phyloP scores from a whole-genome alignment of 2,797 vertebrate species.

The Eulemur rubriventer region DNA sequence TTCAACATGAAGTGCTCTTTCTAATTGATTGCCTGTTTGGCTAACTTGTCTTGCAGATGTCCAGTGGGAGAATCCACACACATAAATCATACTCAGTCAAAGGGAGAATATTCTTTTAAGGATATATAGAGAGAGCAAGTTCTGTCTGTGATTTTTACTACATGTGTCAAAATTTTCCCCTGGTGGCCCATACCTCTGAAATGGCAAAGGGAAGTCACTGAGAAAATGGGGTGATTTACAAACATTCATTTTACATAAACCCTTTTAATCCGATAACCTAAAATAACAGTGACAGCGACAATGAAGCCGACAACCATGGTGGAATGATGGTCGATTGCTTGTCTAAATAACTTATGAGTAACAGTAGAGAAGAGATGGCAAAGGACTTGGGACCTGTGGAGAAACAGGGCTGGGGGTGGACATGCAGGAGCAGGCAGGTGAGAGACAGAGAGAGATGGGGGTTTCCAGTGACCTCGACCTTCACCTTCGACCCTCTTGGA shows the following conservation, averaged over 20 bases:
- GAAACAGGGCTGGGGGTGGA: background rate
- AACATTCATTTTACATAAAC: background rate
- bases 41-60: background rate
- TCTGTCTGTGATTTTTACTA: background rate
- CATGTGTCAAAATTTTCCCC: background rate
- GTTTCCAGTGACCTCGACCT: background rate
- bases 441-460: background rate
- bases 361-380: background rate
- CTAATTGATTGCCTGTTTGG: constrained; percentile 1
- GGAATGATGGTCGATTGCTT: background rate
- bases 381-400: background rate
- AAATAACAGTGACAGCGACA: background rate
- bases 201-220: background rate
- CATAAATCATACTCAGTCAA: background rate
- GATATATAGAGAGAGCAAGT: rapidly evolving
- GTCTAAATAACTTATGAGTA: background rate
- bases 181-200: background rate
- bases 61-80: background rate
- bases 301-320: background rate
- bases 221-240: background rate
- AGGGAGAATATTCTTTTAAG: background rate
- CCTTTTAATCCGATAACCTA: background rate
- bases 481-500: background rate
- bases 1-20: background rate
- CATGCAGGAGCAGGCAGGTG: background rate